These are phyloP conservation scores for Oikopleura vanhoeffeni DNA, from an alignment of 23 tunicate genomes.

Conservation along the genomic window DNA sequence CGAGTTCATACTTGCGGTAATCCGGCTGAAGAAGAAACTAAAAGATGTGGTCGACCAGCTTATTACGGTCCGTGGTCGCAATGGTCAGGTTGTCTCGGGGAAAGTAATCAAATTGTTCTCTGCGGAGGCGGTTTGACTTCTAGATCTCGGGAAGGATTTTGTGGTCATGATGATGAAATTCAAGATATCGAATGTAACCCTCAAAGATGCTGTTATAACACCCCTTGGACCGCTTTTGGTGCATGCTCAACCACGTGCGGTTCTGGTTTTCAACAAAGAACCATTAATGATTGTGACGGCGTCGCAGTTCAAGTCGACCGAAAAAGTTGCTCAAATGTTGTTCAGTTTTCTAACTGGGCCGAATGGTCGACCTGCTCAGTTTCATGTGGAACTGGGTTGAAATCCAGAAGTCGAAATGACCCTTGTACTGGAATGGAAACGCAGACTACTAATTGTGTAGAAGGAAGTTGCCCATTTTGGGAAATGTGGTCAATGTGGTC, in stretches of 20 bases:
- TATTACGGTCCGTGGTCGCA: conserved; percentile 38
- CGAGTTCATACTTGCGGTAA: conserved; percentile 38
- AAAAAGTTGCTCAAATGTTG: neutral
- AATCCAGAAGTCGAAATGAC: neutral
- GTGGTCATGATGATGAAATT: conserved; percentile 26
- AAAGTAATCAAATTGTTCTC: neutral
- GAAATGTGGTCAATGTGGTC: neutral
- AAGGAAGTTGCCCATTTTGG: conserved; percentile 42
- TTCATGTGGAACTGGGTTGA: neutral
- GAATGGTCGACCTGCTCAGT: neutral
- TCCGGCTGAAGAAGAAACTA: conserved; percentile 24
- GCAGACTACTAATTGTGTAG: conserved; percentile 21
- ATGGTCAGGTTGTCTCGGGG: conserved; percentile 33
- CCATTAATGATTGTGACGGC: neutral
- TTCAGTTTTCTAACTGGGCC: neutral
- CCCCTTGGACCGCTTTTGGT: conserved; percentile 26
- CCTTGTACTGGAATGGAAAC: conserved; percentile 28
- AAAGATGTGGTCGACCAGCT: conserved; percentile 46
- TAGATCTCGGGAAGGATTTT: conserved; percentile 33
- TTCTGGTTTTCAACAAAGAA: neutral
- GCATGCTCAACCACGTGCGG: conserved; percentile 9
- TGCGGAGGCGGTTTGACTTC: conserved; percentile 54
- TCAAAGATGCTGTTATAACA: conserved; percentile 18
- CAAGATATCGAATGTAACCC: conserved; percentile 21
- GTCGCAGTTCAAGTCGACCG: neutral